Percentiles rank a stretch among this genome's conserved stretches.
These are phyloP conservation scores for Colossoma macropomum DNA, from an alignment of 2,113 vertebrate genomes.

Conservation along the genomic window DNA sequence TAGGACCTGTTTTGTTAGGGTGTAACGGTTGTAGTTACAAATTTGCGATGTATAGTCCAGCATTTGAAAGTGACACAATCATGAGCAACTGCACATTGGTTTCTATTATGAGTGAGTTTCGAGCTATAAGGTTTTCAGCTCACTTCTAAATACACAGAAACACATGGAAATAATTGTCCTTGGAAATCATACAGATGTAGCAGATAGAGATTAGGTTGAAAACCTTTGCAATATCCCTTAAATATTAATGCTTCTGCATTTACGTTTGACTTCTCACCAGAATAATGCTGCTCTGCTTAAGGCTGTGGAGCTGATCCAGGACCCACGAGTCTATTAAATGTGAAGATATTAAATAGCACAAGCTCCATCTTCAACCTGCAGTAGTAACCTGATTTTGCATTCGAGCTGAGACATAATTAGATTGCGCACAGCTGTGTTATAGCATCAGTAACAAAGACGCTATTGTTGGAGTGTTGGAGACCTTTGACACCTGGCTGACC, in stretches of 20 bases:
- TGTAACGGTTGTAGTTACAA: no score
- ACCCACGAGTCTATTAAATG: not conserved
- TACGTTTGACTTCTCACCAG: not conserved
- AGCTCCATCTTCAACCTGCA: not conserved
- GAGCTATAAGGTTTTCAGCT: no score
- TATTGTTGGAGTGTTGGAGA: conserved; percentile 30
- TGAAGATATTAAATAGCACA: conserved; percentile 13
- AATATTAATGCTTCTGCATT: not conserved
- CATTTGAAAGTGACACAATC: no score
- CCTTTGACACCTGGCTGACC: not conserved
- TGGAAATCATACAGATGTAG: not conserved
- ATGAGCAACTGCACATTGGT: no score
- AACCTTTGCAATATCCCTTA: not conserved
- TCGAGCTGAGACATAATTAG: not conserved
- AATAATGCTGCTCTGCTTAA: not conserved
- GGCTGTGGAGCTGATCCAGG: not conserved
- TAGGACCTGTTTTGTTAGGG: no score
- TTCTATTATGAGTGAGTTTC: no score
- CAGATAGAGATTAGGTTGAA: not conserved
- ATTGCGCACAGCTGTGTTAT: not conserved
- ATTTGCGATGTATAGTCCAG: no score
- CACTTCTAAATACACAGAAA: no score
- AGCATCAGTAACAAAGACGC: not conserved
- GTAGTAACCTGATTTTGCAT: not conserved
- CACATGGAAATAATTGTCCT: not conserved